Percentiles rank a stretch among this genome's conserved stretches.
Evolutionary conservation across 37 sponge, comb jelly and placozoan species (phyloP).

Genomic region (Eunapius fragilis): DNA sequence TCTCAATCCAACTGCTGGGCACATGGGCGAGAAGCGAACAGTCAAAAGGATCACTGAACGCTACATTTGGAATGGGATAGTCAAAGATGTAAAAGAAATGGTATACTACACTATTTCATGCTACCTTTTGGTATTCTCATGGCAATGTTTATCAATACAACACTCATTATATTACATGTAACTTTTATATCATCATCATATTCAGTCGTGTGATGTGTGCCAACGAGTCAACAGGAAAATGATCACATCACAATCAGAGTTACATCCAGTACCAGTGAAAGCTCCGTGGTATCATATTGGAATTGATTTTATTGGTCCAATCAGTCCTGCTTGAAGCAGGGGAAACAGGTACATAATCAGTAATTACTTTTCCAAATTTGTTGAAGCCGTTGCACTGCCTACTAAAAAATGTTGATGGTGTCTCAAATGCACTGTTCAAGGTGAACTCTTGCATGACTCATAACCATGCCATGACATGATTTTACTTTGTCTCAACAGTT

Average conservation of each 20-base stretch:
- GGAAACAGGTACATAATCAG: conserved; percentile 60
- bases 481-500: conserved; percentile 26
- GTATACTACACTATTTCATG: conserved; percentile 33
- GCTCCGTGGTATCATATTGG: conserved; percentile 75
- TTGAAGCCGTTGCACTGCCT: conserved; percentile 45
- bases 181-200: not conserved
- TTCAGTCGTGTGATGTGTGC: conserved; percentile 62
- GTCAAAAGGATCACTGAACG: conserved; percentile 48
- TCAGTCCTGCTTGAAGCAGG: not conserved
- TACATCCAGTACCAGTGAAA: conserved; percentile 75
- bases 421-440: conserved; percentile 71
- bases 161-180: not conserved
- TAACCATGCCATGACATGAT: not conserved
- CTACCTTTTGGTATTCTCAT: not conserved
- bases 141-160: not conserved
- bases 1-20: conserved; percentile 70
- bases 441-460: conserved; percentile 20
- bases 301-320: conserved; percentile 78
- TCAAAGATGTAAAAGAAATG: conserved; percentile 50
- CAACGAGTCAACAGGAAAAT: conserved; percentile 54
- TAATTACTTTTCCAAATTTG: conserved; percentile 76
- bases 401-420: conserved; percentile 46
- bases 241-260: conserved; percentile 51
- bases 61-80: conserved; percentile 50
- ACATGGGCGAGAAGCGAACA: conserved; percentile 65